Base-by-base conservation (phyloP, 2,888 invertebrate species). In the Clanis bilineata region DNA sequence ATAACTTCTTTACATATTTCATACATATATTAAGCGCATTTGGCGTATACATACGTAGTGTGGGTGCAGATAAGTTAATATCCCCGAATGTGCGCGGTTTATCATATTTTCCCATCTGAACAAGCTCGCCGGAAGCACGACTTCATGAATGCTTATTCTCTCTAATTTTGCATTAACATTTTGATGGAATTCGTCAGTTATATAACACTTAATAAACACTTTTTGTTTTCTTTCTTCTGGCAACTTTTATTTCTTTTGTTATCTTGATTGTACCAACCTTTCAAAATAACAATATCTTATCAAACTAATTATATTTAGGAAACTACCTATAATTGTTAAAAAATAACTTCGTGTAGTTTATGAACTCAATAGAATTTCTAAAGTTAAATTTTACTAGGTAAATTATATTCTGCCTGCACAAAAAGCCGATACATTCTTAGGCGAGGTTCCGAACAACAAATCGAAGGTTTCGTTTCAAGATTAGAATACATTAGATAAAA, bases 91-190 rank as follows among this genome's bases (percentile, higher is more conserved):
- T 38, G 51, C 12, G 51, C 32, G 51, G 56, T 54, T 62, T 62
- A 47, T 61, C 61, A 60, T 57, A 57, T 66, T 69, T 32, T 65
- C 70, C 64, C 65, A 73, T 72, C 74, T 61, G 62, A 66, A 61
- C 66, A 60, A 18, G 2, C 59, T 60, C 47, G 60, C 56, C 18
- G 51, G 58, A 61, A 56, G 57, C 58, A 62, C 47, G 62, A 69
- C 64, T 67, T 65, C 67, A 70, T 74, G 64, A 70, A 73, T 70
- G 64, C 62, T 64, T 66, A 73, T 70, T 65, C 66, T 55, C 62
- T 66, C 62, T 69, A 68, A 74, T 67, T 65, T 63, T 57, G 56
- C 10, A 70, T 73, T 74, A 66, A 58, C 70, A 73, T 74, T 72
- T 70, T 69, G 65, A 73, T 68, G 59, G 43, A 67, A 67, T 64